Conservation (phyloP, 2,797 vertebrate species). For the Vespertilio murinus region DNA sequence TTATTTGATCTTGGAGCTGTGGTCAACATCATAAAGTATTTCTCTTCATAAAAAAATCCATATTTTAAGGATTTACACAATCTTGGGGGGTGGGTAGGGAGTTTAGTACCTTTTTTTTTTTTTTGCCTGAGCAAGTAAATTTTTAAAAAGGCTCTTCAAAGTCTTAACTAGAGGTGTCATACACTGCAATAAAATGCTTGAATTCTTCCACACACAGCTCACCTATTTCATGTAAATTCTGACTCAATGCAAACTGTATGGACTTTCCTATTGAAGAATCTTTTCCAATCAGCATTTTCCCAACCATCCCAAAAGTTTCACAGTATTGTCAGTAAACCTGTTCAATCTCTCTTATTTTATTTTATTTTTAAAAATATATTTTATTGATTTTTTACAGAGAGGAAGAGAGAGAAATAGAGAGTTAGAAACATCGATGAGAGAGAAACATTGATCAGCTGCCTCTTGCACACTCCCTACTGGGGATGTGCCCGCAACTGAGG, state of each 20-base stretch:
- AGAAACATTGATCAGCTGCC: no score
- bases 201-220: slow-evolving; percentile 92
- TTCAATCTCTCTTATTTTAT: no score
- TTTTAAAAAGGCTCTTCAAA: slow-evolving; percentile 83
- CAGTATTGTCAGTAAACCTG: slow-evolving; percentile 95
- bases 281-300: slow-evolving; percentile 95
- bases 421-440: no score
- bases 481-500: no score
- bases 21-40: slow-evolving; percentile 59
- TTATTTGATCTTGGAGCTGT: slow-evolving; percentile 62
- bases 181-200: slow-evolving; percentile 90
- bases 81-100: neutral
- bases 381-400: no score
- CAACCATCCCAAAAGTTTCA: slow-evolving; percentile 94
- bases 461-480: no score
- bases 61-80: slow-evolving; percentile 73
- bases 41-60: slow-evolving; percentile 60
- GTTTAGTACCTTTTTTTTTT: slow-evolving; percentile 7
- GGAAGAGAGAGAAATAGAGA: no score
- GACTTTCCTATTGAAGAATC: slow-evolving; percentile 90
- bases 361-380: no score
- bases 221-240: slow-evolving; percentile 93
- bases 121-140: slow-evolving; percentile 67
- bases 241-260: slow-evolving; percentile 89
- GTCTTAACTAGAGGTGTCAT: slow-evolving; percentile 87